phyloP scores from a whole-genome alignment of 23 tunicate genomes.

The Corella eumyota region DNA sequence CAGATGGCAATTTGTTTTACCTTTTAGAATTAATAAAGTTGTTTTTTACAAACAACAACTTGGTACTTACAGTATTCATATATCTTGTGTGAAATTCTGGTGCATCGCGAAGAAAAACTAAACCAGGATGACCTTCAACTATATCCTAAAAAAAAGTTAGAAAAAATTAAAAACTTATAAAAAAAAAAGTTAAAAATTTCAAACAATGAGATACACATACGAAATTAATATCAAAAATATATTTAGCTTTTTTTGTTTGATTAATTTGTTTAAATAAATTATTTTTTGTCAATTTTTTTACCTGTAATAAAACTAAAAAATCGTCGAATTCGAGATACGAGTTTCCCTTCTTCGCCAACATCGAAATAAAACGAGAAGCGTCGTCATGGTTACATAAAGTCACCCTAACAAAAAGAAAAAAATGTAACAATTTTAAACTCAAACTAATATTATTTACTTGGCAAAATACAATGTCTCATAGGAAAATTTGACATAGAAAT shows the following conservation, averaged over 20 bases:
- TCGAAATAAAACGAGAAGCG: conserved; percentile 61
- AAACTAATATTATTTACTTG: neutral
- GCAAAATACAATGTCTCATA: too few species aligned
- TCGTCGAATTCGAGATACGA: conserved; percentile 71
- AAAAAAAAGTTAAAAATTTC: neutral
- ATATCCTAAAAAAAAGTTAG: conserved; percentile 76
- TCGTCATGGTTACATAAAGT: conserved; percentile 49
- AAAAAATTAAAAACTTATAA: neutral
- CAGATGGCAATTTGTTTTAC: neutral
- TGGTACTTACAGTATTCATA: conserved; percentile 82
- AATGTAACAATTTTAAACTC: neutral
- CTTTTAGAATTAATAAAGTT: too few species aligned
- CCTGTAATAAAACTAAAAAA: conserved; percentile 53
- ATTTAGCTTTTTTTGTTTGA: neutral
- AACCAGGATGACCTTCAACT: conserved; percentile 92
- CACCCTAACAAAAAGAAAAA: conserved; percentile 44
- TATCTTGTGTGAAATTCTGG: conserved; percentile 97
- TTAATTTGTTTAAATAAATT: too few species aligned
- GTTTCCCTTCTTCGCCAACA: conserved; percentile 56
- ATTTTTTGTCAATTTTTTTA: too few species aligned
- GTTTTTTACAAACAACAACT: too few species aligned
- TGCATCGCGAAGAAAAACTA: conserved; percentile 81
- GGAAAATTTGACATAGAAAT: neutral
- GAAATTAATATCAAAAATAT: neutral
- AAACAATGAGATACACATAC: neutral